Base-by-base conservation (phyloP, 2,113 vertebrate genomes). In the Sylvilagus bachmani region DNA sequence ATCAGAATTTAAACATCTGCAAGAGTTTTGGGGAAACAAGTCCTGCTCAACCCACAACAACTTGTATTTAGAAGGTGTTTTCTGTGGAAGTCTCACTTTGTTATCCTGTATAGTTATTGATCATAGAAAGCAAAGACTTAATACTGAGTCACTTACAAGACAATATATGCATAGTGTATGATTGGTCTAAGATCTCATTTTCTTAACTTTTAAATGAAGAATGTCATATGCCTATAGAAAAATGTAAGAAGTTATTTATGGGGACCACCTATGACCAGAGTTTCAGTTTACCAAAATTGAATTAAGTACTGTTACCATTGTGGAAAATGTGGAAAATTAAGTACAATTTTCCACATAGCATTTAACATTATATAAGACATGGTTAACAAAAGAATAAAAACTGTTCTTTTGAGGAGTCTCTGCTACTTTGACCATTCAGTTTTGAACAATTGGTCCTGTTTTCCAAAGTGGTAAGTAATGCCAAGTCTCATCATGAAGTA, bases 251-350 rank as follows among this genome's bases (percentile, higher is more conserved):
- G 16, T 90, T 4, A 64, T 27, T 77, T 27, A 82, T 0, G 89
- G 77, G 89, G 86, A 66, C 6, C 22, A 69, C 58, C 25, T 79
- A 2, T 93, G 75, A 91, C 11, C 17, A 66, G 22, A 84, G 31
- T 83, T 94, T 84, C 95, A 36, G 24, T 73, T 95, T 91, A 64
- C 33, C 53, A 89, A 82, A 91, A 73, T 79, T 70, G 10, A 83
- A 81, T 67, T 66, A 86, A 83, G 13, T 82, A 49, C 25, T 82
- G 0, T 44, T 51, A 8, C 38, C 44, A 44, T 44, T 44, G 44
- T 44, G 44, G 44, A 44, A 44, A 44, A 44, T 44, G 38, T 44
- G 6, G 38, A 44, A 44, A 44, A 44, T 44, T 44, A 81, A 17
- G 4, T 70, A 6, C 17, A 21, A 0, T 79, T 80, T 87, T 88